Evolutionary conservation across 2,888 invertebrate genomes (phyloP).

Genomic region (Conus canariensis): DNA sequence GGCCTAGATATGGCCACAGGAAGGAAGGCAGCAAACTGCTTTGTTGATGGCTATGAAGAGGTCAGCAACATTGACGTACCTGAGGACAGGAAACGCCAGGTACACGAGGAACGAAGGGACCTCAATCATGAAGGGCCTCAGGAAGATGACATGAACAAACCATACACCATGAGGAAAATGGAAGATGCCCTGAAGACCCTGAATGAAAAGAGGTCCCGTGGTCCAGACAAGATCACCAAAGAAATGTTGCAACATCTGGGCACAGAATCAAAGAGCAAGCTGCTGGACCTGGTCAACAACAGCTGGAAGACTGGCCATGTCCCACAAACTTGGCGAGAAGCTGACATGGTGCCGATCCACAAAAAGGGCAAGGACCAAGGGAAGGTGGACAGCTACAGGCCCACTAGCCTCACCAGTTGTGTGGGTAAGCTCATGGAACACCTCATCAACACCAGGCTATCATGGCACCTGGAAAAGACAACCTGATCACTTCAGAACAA

Average conservation of each 20-base stretch:
- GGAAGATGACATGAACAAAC: neutral
- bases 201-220: neutral
- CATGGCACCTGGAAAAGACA: conserved; percentile 14
- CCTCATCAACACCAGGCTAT: neutral
- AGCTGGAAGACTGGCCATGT: conserved; percentile 26
- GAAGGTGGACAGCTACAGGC: neutral
- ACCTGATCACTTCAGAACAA: conserved; percentile 30
- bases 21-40: neutral
- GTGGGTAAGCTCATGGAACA: conserved; percentile 11
- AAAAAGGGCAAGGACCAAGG: conserved; percentile 16
- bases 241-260: conserved; percentile 33
- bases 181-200: neutral
- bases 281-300: conserved; percentile 34
- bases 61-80: neutral
- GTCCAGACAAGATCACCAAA: conserved; percentile 16
- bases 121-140: neutral
- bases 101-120: neutral
- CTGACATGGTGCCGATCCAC: conserved; percentile 19
- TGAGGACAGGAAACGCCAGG: neutral
- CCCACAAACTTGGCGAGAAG: conserved; percentile 27
- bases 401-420: conserved; percentile 35
- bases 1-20: neutral
- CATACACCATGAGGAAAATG: neutral
- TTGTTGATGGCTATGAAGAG: neutral
- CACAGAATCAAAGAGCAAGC: neutral